Percentiles rank a stretch among this genome's conserved stretches.
Conservation (phyloP, 2,888 invertebrate genomes). For the Julus scandinavius region DNA sequence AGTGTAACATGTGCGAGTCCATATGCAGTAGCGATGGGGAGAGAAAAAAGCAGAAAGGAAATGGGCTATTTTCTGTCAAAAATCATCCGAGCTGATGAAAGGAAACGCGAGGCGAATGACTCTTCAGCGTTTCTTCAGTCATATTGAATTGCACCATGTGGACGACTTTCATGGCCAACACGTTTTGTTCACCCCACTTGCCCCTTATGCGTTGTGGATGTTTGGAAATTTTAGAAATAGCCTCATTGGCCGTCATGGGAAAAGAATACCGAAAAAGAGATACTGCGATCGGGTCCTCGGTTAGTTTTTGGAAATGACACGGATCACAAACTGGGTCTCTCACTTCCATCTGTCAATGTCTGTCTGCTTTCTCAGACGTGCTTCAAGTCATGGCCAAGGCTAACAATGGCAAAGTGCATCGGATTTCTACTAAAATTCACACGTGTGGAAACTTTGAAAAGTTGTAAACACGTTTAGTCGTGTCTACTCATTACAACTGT, state of each 20-base stretch:
- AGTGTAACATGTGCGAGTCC: background rate
- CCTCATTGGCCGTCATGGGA: slow-evolving; percentile 27
- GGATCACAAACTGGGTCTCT: slow-evolving; percentile 5
- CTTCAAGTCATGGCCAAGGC: slow-evolving; percentile 35
- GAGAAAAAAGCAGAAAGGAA: slow-evolving; percentile 26
- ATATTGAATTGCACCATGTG: slow-evolving; percentile 25
- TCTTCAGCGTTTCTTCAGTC: background rate
- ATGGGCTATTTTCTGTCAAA: slow-evolving; percentile 45
- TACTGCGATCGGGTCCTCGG: background rate
- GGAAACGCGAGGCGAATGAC: slow-evolving; percentile 49
- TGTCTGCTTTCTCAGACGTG: slow-evolving; percentile 14
- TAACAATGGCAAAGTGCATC: background rate
- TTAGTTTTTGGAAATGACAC: slow-evolving; percentile 18
- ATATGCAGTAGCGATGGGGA: background rate
- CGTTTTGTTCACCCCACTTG: slow-evolving; percentile 6
- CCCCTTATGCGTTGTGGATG: slow-evolving; percentile 12
- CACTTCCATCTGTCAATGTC: slow-evolving; percentile 23
- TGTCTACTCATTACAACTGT: background rate
- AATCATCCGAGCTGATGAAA: slow-evolving; percentile 42
- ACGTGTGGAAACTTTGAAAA: background rate
- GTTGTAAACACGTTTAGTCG: background rate
- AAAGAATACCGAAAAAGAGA: slow-evolving; percentile 36
- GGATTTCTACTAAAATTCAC: background rate
- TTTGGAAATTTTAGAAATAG: slow-evolving; percentile 33
- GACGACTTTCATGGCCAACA: slow-evolving; percentile 50